Percentiles rank a stretch among this genome's conserved stretches.
Conservation (phyloP, 2,113 vertebrate species). For the Sisor rabdophorus region DNA sequence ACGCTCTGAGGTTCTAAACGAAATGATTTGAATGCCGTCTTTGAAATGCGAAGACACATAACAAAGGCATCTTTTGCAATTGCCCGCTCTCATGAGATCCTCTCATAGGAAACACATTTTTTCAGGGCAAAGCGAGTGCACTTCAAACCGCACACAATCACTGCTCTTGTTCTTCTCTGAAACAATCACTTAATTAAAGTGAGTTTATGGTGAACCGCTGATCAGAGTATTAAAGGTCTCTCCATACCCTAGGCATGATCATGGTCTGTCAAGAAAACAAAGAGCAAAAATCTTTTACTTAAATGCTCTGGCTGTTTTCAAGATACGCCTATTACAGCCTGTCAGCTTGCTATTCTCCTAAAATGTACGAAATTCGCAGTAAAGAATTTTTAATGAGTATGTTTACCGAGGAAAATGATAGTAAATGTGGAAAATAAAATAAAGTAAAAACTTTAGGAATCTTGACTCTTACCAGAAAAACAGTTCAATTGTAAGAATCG, state of each 20-base stretch:
- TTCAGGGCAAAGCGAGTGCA: slow-evolving; percentile 31
- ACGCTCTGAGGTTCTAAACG: slow-evolving; percentile 48
- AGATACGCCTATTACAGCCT: slow-evolving; percentile 6
- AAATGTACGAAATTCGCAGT: slow-evolving; percentile 1
- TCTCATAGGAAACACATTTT: slow-evolving; percentile 57
- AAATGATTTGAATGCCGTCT: slow-evolving; percentile 56
- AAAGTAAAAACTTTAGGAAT: too few relatives aligned
- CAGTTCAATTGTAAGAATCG: too few relatives aligned
- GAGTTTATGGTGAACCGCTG: slow-evolving; percentile 40
- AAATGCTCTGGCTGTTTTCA: slow-evolving; percentile 1
- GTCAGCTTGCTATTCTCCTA: slow-evolving; percentile 17
- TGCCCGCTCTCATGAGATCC: slow-evolving; percentile 60
- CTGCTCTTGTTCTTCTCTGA: slow-evolving; percentile 38
- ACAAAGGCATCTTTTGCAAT: slow-evolving; percentile 58
- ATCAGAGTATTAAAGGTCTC: slow-evolving; percentile 43
- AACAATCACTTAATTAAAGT: slow-evolving; percentile 47
- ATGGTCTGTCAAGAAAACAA: slow-evolving; percentile 24
- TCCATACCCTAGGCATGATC: slow-evolving; percentile 34
- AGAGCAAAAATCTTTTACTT: slow-evolving; percentile 6
- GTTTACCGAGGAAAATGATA: neutral
- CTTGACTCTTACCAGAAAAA: too few relatives aligned
- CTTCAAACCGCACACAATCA: slow-evolving; percentile 45
- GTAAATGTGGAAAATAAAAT: neutral
- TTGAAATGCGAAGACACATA: slow-evolving; percentile 52
- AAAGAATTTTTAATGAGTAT: neutral